Evolutionary conservation across 2,113 vertebrate genomes (phyloP).

Genomic region (Otus sunia): DNA sequence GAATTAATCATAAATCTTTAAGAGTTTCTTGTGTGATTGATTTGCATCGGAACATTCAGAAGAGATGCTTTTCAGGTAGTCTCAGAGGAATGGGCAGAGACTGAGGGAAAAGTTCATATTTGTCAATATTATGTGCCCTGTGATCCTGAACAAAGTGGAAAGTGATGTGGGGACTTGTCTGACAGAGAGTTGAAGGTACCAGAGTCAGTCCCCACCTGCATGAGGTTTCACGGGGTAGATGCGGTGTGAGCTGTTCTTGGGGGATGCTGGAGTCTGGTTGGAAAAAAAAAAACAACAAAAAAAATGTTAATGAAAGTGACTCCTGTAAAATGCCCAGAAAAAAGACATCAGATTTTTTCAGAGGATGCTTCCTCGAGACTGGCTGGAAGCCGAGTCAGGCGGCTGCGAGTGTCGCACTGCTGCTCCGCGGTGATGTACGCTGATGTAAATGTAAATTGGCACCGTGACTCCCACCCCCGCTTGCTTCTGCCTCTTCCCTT

Average conservation of each 20-base stretch:
- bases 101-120: not conserved
- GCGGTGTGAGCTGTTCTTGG: not conserved
- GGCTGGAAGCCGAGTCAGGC: not conserved
- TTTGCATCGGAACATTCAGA: not conserved
- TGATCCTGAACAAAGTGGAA: not conserved
- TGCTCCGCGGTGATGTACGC: not conserved
- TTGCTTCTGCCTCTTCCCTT: not conserved
- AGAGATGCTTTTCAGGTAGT: not conserved
- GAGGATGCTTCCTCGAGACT: not conserved
- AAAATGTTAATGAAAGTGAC: not conserved
- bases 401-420: not conserved
- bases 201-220: not conserved
- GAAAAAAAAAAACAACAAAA: not conserved
- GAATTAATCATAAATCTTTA: not conserved
- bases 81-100: not conserved
- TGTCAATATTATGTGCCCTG: rapidly evolving
- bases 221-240: not conserved
- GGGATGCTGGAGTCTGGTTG: not conserved
- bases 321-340: not conserved
- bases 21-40: not conserved
- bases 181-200: not conserved
- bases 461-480: not conserved
- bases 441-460: not conserved
- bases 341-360: not conserved
- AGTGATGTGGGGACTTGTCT: not conserved